phyloP scores from a whole-genome alignment of 92 coral and sea anemone species.

The Metridium senile region DNA sequence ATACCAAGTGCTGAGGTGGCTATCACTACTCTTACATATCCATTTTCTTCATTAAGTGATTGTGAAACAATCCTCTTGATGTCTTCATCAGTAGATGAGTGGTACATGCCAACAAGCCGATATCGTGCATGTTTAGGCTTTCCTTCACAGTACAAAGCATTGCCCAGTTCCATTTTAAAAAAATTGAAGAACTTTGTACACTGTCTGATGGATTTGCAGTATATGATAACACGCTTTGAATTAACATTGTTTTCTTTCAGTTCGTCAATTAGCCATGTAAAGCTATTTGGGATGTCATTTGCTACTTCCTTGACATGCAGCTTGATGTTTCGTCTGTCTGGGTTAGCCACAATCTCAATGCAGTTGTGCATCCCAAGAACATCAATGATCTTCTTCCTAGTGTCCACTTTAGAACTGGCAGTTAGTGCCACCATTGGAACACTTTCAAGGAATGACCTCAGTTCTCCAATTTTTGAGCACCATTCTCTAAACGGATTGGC shows the following conservation, averaged over 20 bases:
- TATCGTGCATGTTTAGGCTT: conserved; percentile 27
- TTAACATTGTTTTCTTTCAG: conserved; percentile 25
- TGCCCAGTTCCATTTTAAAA: conserved; percentile 29
- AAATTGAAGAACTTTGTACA: conserved; percentile 32
- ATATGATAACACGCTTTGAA: conserved; percentile 27
- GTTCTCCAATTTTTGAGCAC: conserved; percentile 55
- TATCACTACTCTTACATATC: conserved; percentile 33
- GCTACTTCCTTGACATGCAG: conserved; percentile 27
- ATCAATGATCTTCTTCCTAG: conserved; percentile 30
- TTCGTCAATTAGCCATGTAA: conserved; percentile 35
- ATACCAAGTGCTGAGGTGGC: conserved; percentile 55
- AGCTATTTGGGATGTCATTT: conserved; percentile 31
- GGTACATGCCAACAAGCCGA: conserved; percentile 55
- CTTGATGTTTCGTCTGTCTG: conserved; percentile 54
- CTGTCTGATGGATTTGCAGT: conserved; percentile 29
- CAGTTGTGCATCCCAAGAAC: conserved; percentile 31
- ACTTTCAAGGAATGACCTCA: conserved; percentile 43
- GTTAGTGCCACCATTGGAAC: conserved; percentile 50
- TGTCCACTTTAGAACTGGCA: conserved; percentile 42
- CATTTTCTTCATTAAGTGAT: conserved; percentile 30
- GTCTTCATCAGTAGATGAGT: conserved; percentile 41
- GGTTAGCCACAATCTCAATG: conserved; percentile 45
- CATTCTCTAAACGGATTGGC: conserved; percentile 56
- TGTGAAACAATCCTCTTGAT: conserved; percentile 29
- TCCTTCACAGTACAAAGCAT: conserved; percentile 16